Evolutionary conservation across 2,113 vertebrate species (phyloP).

Genomic region (Saguinus imperator): DNA sequence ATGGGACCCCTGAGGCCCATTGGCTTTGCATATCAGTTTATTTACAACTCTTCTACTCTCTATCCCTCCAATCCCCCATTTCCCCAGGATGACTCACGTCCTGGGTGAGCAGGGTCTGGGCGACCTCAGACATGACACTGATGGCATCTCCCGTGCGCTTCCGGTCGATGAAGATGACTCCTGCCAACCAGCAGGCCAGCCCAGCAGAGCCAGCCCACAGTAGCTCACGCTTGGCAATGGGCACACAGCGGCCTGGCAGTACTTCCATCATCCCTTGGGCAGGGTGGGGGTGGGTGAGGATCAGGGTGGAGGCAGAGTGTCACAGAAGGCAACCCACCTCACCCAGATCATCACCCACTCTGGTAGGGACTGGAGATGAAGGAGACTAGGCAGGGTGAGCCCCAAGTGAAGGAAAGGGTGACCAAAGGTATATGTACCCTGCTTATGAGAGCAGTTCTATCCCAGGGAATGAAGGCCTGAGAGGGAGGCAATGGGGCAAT

Average conservation of each 20-base stretch:
- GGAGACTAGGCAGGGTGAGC: not conserved
- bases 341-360: not conserved
- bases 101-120: slow-evolving; percentile 80
- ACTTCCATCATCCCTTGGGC: slow-evolving; percentile 85
- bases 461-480: not conserved
- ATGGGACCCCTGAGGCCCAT: not conserved
- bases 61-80: not conserved
- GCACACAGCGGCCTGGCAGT: slow-evolving; percentile 85
- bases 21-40: not conserved
- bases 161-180: slow-evolving; percentile 87
- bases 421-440: not conserved
- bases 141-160: slow-evolving; percentile 83
- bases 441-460: not conserved
- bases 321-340: not conserved
- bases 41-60: not conserved
- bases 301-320: not conserved
- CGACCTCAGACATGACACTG: slow-evolving; percentile 81
- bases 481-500: not conserved
- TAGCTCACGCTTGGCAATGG: slow-evolving; percentile 87
- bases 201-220: slow-evolving; percentile 85
- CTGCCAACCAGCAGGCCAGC: slow-evolving; percentile 86
- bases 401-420: not conserved
- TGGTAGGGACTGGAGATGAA: not conserved
- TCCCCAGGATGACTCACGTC: slow-evolving; percentile 80
- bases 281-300: not conserved